Evolutionary conservation across 2,888 invertebrate species (phyloP).

Genomic region (Pyrrhosoma nymphula): DNA sequence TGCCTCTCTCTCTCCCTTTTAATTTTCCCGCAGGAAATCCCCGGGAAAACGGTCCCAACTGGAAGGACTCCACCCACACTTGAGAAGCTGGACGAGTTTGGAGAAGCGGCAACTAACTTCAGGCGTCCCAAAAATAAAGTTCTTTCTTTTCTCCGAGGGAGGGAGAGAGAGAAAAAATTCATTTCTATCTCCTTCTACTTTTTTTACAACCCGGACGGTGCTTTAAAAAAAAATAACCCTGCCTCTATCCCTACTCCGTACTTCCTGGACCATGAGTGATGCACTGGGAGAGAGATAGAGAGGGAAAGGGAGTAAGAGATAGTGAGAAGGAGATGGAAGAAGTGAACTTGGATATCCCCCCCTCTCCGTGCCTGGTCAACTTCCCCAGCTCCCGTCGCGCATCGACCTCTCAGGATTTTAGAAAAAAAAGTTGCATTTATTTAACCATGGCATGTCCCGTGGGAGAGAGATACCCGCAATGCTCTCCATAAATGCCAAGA

Average conservation of each 20-base stretch:
- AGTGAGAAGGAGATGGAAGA: neutral
- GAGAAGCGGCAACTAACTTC: slow-evolving; percentile 46
- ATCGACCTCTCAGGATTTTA: slow-evolving; percentile 24
- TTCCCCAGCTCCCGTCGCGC: neutral
- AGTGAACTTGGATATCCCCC: neutral
- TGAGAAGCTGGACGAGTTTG: slow-evolving; percentile 51
- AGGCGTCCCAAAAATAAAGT: slow-evolving; percentile 38
- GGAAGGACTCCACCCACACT: slow-evolving; percentile 61
- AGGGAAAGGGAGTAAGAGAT: neutral
- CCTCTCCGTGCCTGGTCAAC: neutral
- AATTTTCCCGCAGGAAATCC: slow-evolving; percentile 63
- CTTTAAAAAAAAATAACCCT: neutral
- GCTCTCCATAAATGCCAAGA: slow-evolving; percentile 33
- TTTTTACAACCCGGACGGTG: neutral
- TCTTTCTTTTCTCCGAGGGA: slow-evolving; percentile 19
- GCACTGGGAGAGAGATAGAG: neutral
- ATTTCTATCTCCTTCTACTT: neutral
- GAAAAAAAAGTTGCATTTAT: slow-evolving; percentile 26
- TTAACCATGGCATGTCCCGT: slow-evolving; percentile 38
- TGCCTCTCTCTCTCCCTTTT: neutral
- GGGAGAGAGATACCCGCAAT: slow-evolving; percentile 19
- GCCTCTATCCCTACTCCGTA: slow-evolving; percentile 22
- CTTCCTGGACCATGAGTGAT: slow-evolving; percentile 34
- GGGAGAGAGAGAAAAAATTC: neutral
- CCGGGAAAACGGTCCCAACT: slow-evolving; percentile 54